Evolutionary conservation across 2,113 vertebrate genomes (phyloP).

Genomic region (Leucoraja erinaceus): DNA sequence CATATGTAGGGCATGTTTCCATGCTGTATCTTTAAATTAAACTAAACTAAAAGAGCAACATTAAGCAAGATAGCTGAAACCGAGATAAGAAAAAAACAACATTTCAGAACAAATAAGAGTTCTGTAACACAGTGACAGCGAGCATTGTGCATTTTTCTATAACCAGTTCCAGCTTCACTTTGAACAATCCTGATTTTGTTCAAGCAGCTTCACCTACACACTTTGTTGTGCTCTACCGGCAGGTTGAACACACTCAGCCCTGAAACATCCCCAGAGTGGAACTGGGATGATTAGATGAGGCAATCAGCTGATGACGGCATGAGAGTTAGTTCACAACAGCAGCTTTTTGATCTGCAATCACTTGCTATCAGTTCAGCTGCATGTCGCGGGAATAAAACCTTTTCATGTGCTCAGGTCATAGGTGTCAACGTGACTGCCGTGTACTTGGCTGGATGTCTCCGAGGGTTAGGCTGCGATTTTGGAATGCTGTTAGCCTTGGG

Average conservation of each 20-base stretch:
- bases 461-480: not conserved
- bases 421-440: not conserved
- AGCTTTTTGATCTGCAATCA: not conserved
- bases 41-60: not conserved
- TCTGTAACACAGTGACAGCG: not conserved
- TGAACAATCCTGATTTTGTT: not conserved
- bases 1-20: too few relatives aligned
- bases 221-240: not conserved
- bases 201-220: not conserved
- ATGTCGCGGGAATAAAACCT: not conserved
- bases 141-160: not conserved
- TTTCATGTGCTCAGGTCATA: not conserved
- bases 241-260: not conserved
- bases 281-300: not conserved
- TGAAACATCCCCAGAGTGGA: not conserved
- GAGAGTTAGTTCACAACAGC: not conserved
- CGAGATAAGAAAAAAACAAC: not conserved
- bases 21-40: too few relatives aligned
- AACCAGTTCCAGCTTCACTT: not conserved
- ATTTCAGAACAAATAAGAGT: not conserved
- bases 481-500: not conserved
- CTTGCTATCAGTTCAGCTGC: not conserved
- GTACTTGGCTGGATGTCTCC: not conserved
- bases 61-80: not conserved
- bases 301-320: not conserved